phyloP scores from a whole-genome alignment of 2,113 vertebrate genomes.

The Rhinolophus sinicus region DNA sequence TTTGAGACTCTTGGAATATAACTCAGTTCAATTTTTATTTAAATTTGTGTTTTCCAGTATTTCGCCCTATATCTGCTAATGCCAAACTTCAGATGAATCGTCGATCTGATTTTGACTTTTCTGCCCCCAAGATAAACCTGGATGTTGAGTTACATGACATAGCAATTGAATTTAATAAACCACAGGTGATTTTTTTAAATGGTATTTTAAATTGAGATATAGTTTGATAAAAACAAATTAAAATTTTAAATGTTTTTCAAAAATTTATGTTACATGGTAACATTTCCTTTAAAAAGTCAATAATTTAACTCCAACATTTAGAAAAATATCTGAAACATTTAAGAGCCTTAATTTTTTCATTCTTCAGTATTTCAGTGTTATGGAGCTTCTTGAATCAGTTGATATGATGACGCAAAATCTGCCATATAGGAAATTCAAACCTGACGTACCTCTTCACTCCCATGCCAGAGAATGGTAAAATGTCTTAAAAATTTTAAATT shows the following conservation, averaged over 20 bases:
- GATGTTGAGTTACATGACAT: slow-evolving; percentile 94
- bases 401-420: slow-evolving; percentile 98
- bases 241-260: slow-evolving; percentile 42
- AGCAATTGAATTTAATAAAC: slow-evolving; percentile 94
- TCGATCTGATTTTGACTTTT: slow-evolving; percentile 95
- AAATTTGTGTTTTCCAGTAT: slow-evolving; percentile 88
- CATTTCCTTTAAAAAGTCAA: background rate
- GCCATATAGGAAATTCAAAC: slow-evolving; percentile 96
- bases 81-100: slow-evolving; percentile 98
- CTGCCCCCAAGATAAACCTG: slow-evolving; percentile 94
- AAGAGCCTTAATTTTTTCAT: slow-evolving; percentile 51
- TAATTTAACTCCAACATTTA: slow-evolving; percentile 24
- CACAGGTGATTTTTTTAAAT: slow-evolving; percentile 88
- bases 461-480: slow-evolving; percentile 91
- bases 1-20: slow-evolving; percentile 33
- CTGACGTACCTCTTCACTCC: slow-evolving; percentile 87
- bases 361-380: slow-evolving; percentile 95
- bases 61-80: slow-evolving; percentile 95
- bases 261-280: slow-evolving; percentile 10
- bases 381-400: slow-evolving; percentile 96
- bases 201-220: slow-evolving; percentile 48
- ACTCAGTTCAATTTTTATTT: slow-evolving; percentile 38
- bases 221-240: slow-evolving; percentile 56
- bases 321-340: background rate
- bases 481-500: background rate